Percentiles rank a stretch among this genome's conserved stretches.
Evolutionary conservation across 2,113 vertebrate genomes (phyloP).

Genomic region (Nothobranchius furzeri): DNA sequence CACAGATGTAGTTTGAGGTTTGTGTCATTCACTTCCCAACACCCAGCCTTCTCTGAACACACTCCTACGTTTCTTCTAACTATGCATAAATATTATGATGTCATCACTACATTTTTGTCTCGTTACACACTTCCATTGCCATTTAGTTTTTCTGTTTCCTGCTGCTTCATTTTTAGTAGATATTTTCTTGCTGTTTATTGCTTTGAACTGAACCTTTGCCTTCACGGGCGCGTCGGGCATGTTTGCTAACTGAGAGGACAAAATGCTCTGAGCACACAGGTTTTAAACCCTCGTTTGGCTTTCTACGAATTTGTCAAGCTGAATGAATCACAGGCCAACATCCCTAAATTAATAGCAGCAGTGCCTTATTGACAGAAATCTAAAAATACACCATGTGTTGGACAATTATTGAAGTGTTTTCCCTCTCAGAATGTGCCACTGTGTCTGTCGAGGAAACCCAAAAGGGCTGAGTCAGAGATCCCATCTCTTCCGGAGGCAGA

Average conservation of each 20-base stretch:
- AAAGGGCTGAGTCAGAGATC: conserved; percentile 80
- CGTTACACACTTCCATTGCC: conserved; percentile 1
- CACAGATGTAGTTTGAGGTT: too few species aligned
- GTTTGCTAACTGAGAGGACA: conserved; percentile 18
- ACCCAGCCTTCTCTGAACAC: conserved; percentile 26
- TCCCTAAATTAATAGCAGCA: neutral
- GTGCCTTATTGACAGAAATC: conserved; percentile 13
- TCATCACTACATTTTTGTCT: neutral
- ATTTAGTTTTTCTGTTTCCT: conserved; percentile 12
- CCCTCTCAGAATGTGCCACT: conserved; percentile 46
- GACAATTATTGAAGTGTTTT: conserved; percentile 30
- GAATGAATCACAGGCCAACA: conserved; percentile 24
- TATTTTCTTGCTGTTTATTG: conserved; percentile 15
- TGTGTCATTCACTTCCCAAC: conserved; percentile 37
- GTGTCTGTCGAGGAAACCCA: conserved; percentile 77
- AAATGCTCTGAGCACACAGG: conserved; percentile 2
- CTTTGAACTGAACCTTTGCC: conserved; percentile 15
- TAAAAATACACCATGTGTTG: conserved; percentile 4
- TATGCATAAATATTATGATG: conserved; percentile 35
- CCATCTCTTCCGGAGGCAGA: conserved; percentile 78
- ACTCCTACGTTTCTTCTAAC: conserved; percentile 10
- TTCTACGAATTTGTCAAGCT: conserved; percentile 23
- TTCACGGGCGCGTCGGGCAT: neutral
- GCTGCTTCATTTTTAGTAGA: conserved; percentile 13
- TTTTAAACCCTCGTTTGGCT: conserved; percentile 10